Conservation (phyloP, 2,113 vertebrate genomes). For the Neotragus pygmaeus region DNA sequence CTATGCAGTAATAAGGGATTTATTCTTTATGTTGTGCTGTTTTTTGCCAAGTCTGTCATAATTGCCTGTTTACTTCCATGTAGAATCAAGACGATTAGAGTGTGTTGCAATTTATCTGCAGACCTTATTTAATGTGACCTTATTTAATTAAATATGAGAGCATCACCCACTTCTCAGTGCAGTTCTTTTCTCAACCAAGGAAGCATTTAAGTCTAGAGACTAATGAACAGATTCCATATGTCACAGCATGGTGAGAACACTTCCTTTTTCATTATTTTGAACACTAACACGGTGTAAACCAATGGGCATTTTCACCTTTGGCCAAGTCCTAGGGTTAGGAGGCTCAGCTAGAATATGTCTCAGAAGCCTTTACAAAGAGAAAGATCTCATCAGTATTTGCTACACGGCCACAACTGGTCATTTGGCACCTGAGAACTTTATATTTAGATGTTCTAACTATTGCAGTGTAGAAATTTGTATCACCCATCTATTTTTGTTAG, state of each 20-base stretch:
- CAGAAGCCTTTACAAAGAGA: background rate
- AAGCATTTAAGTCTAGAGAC: background rate
- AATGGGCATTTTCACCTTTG: background rate
- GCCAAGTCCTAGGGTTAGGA: background rate
- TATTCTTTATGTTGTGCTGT: background rate
- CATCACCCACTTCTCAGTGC: background rate
- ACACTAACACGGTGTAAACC: background rate
- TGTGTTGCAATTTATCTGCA: background rate
- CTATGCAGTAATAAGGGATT: background rate
- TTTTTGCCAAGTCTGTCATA: background rate
- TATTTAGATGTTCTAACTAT: background rate
- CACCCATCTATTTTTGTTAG: background rate
- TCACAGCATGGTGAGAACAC: background rate
- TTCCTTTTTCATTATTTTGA: conserved; percentile 20
- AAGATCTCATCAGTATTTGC: background rate
- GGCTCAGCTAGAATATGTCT: background rate
- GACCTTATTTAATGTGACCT: background rate
- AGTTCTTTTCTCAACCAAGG: background rate
- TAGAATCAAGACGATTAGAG: background rate
- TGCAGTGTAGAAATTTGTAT: background rate
- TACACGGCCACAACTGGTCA: background rate
- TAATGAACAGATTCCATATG: background rate
- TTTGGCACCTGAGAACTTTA: background rate
- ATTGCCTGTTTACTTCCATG: background rate
- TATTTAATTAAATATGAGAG: background rate